Base-by-base conservation (phyloP, 2,888 invertebrate species). In the Eristalis pertinax region DNA sequence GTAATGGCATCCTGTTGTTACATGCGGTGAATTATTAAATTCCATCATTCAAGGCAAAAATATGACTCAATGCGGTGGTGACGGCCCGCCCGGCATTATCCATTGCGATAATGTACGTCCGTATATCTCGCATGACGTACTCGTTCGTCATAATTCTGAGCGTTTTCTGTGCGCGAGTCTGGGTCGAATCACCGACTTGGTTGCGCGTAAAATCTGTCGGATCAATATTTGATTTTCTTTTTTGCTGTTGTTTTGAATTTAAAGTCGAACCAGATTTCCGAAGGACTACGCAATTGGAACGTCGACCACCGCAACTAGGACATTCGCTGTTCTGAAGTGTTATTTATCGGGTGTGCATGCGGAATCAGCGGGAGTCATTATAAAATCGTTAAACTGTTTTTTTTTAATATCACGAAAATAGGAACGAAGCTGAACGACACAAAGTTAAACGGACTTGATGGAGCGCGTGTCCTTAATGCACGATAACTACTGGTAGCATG, bases 1-100 rank as follows among this genome's bases (percentile, higher is more conserved):
- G 62, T 72, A 84, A 72, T 75, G 70, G 26, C 64, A 79, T 75
- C 60, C 60, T 32, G 60, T 60, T 81, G 84, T 50, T 67, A 50
- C 65, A 65, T 50, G 74, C 65, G 64, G 32, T 80, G 67, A 80
- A 84, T 84, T 80, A 80, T 81, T 81, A 68, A 80, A 81, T 72
- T 38, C 76, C 81, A 81, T 84, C 63, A 72, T 68, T 84, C 67
- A 13, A 38, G 43, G 41, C 64, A n/a, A 79, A 75, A 38, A 50
- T 75, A 63, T 65, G 56, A 24, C 38, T 74, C n/a, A 24, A 22
- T 13, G 50, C 15, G n/a, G 10, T 29, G 72, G n/a, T 43, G 38
- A 19, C 10, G 26, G 24, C n/a, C n/a, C 2, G 26, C 7, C 26
- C 22, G 15, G 35, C 26, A 11, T 56, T 73, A 56, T 70, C 67